phyloP scores from a whole-genome alignment of 30 jellyfish, hydroid and myxozoan genomes.

The Aurelia aurita region DNA sequence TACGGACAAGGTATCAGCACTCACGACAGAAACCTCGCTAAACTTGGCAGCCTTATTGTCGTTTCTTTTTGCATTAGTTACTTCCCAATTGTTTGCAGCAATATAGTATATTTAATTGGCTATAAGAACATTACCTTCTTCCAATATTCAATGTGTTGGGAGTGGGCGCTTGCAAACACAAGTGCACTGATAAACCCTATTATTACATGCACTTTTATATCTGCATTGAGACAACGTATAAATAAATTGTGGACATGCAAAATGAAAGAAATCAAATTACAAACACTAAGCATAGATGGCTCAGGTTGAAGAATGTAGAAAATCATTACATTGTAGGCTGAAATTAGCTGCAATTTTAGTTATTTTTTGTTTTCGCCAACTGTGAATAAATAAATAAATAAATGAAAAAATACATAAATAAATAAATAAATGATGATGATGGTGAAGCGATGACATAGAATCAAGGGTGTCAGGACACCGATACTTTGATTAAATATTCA shows the following conservation, averaged over 20 bases:
- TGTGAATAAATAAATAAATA: too few species aligned
- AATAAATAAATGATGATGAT: too few species aligned
- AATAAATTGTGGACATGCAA: conserved; percentile 13
- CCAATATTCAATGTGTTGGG: conserved; percentile 38
- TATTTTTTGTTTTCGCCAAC: too few species aligned
- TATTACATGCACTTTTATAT: conserved; percentile 36
- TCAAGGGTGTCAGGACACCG: too few species aligned
- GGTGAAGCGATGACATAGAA: too few species aligned
- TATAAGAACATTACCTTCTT: neutral
- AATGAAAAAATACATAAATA: too few species aligned
- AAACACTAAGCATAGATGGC: too few species aligned
- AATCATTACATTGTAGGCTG: too few species aligned
- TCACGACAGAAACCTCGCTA: conserved; percentile 27
- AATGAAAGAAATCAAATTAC: neutral
- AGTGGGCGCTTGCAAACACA: conserved; percentile 40
- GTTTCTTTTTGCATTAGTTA: conserved; percentile 24
- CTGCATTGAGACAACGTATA: conserved; percentile 15
- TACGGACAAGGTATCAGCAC: conserved; percentile 11
- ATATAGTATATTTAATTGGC: neutral
- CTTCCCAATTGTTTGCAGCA: conserved; percentile 15
- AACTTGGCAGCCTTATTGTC: conserved; percentile 40
- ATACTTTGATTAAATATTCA: too few species aligned
- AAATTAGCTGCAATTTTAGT: too few species aligned
- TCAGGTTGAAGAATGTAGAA: too few species aligned
- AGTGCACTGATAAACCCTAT: conserved; percentile 55